phyloP scores from a whole-genome alignment of 1,140 invertebrate genomes.

The Tenebrio molitor region DNA sequence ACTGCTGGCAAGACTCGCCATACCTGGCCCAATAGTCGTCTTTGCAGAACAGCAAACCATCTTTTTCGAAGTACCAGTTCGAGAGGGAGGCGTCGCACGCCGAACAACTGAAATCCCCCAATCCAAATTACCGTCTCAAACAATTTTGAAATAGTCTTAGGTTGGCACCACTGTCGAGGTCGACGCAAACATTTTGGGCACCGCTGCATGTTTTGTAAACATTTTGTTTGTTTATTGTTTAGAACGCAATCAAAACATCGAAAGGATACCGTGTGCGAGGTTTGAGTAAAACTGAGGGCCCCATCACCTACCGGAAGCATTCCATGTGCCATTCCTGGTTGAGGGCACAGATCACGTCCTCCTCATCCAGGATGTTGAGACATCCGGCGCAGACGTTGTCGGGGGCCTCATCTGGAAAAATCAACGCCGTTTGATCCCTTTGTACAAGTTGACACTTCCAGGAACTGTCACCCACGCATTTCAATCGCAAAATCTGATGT shows the following conservation, averaged over 20 bases:
- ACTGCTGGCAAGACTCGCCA: constrained; percentile 90
- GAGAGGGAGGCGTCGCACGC: constrained; percentile 87
- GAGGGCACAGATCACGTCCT: constrained; percentile 83
- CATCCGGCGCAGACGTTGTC: constrained; percentile 77
- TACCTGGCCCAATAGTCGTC: constrained; percentile 91
- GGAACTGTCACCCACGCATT: constrained; percentile 37
- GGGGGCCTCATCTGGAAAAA: constrained; percentile 32
- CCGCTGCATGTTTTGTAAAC: too few relatives aligned
- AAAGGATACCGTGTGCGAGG: too few relatives aligned
- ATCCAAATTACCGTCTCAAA: too few relatives aligned
- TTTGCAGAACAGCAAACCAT: constrained; percentile 90
- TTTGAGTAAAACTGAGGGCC: too few relatives aligned
- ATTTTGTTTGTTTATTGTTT: too few relatives aligned
- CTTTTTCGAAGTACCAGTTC: constrained; percentile 95
- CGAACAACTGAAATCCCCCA: constrained; percentile 83
- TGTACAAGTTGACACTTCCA: constrained; percentile 12
- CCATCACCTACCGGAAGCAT: constrained; percentile 84
- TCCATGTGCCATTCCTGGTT: constrained; percentile 90
- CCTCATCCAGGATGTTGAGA: constrained; percentile 80
- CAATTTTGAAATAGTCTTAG: too few relatives aligned
- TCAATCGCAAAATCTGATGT: neutral
- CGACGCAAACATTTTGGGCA: too few relatives aligned
- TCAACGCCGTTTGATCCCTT: neutral
- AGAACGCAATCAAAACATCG: too few relatives aligned
- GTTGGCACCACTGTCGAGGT: too few relatives aligned